Evolutionary conservation across 2,113 vertebrate genomes (phyloP).

Genomic region (Pygoscelis antarcticus): DNA sequence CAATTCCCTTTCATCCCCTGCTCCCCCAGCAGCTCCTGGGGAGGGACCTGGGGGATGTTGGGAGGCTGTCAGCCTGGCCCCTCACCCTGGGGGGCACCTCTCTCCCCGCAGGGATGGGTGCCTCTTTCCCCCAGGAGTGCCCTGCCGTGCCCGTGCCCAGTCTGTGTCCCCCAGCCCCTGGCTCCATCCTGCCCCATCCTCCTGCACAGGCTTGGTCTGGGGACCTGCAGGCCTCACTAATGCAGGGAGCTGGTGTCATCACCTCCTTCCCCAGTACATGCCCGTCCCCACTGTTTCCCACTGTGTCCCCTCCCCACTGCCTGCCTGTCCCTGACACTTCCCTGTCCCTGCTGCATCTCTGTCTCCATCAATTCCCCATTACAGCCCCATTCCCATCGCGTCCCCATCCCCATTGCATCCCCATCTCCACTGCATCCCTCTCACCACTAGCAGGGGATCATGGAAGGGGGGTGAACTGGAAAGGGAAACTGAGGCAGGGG

Average conservation of each 20-base stretch:
- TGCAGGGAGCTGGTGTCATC: neutral
- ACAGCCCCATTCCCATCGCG: fast-evolving
- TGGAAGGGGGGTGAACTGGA: neutral
- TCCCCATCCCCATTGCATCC: neutral
- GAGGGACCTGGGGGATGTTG: neutral
- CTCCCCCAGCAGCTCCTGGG: neutral
- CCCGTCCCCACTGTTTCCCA: fast-evolving
- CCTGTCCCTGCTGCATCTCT: neutral
- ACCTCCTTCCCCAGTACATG: fast-evolving
- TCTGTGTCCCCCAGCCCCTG: neutral
- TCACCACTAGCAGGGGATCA: neutral
- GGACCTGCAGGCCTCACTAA: fast-evolving
- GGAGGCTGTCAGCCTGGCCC: neutral
- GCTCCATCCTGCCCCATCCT: neutral
- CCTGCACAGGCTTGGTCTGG: neutral
- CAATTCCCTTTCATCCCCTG: conserved; percentile 62
- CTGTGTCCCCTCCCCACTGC: neutral
- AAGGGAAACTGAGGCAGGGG: conserved; percentile 1
- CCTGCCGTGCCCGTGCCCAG: neutral
- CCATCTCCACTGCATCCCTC: no score
- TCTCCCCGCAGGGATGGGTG: neutral
- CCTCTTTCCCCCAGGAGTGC: neutral
- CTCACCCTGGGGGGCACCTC: neutral
- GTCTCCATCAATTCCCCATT: neutral
- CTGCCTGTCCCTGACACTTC: neutral